Evolutionary conservation across 2,113 vertebrate genomes (phyloP), one percentile per base, ranked within the genome.

Genomic region (Fregata magnificens): DNA sequence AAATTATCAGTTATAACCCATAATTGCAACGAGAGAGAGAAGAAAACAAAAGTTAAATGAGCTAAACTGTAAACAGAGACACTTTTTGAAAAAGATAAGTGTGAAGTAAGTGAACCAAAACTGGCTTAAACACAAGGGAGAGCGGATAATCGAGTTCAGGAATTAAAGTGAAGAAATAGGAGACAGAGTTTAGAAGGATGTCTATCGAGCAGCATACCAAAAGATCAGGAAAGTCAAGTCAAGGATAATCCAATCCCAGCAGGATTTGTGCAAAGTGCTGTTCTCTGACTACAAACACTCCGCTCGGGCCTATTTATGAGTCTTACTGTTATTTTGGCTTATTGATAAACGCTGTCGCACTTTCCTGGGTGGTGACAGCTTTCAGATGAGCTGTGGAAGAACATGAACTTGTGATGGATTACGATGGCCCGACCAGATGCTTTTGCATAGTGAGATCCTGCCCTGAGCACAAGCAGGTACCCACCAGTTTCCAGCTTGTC

Each of bases 51-150:
- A 86, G 38, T 63, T 26, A 82, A 94, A 88, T 36, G 53, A 92
- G 86, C 66, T 82, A 71, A 94, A 82, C 65, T 50, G 82, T 74
- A 92, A 95, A 90, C 78, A 88, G 42, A 70, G 62, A 36, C 78
- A 85, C 47, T 45, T 69, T 78, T 36, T 44, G 53, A 52, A 81
- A 67, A 50, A 71, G 85, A 17, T 86, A 79, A 95, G 61, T 80
- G 83, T 45, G 90, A 82, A 86, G 62, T n/a, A 93, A 96, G 91
- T 74, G 92, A 96, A 93, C 62, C 83, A 93, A 94, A 95, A 93
- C 94, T 79, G 84, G 76, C 32, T 80, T 9, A 83, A 86, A 91
- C 94, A 77, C 94, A 77, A 58, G 96, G 94, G 94, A 94, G 62
- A 65, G 77, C 0, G 21, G 92, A 82, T 94, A 89, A 94, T 83